Evolutionary conservation across 2,797 vertebrate genomes (phyloP).

Genomic region (Enteromius paludinosus): DNA sequence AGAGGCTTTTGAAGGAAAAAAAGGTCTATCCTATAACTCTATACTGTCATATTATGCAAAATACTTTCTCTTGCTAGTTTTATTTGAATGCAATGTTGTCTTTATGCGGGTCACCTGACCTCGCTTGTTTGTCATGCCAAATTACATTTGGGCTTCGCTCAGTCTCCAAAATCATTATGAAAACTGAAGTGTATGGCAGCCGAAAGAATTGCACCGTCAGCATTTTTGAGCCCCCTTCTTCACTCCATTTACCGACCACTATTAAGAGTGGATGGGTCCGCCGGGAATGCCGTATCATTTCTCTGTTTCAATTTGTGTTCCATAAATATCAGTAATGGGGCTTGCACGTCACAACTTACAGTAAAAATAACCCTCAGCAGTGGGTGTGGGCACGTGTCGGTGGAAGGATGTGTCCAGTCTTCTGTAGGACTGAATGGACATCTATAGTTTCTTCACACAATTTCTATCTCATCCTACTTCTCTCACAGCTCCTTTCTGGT

Average conservation of each 20-base stretch:
- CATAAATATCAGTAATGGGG: constrained; percentile 85
- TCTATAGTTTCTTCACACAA: constrained; percentile 42
- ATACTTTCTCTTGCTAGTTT: constrained; percentile 6
- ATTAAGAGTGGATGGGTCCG: constrained; percentile 77
- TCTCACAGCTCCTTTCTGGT: not conserved
- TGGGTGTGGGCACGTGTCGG: constrained; percentile 34
- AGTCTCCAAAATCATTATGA: constrained; percentile 82
- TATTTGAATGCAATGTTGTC: constrained; percentile 56
- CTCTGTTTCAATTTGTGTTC: constrained; percentile 80
- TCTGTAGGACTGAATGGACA: constrained; percentile 36
- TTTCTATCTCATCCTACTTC: constrained; percentile 25
- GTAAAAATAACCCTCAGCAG: constrained; percentile 78
- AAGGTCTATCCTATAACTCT: constrained; percentile 7
- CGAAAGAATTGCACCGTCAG: constrained; percentile 77
- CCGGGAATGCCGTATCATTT: constrained; percentile 72
- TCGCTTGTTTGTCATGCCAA: constrained; percentile 74
- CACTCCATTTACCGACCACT: constrained; percentile 76
- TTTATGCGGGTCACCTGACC: constrained; percentile 63
- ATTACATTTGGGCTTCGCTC: constrained; percentile 76
- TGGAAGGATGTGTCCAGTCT: constrained; percentile 6
- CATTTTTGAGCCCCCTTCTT: constrained; percentile 71
- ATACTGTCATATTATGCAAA: not conserved
- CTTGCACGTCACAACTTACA: constrained; percentile 77
- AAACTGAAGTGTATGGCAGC: constrained; percentile 70
- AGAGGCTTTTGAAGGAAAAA: not conserved